These are phyloP conservation scores for Copidosoma aretas DNA, from an alignment of 2,888 invertebrate genomes.

Conservation along the genomic window DNA sequence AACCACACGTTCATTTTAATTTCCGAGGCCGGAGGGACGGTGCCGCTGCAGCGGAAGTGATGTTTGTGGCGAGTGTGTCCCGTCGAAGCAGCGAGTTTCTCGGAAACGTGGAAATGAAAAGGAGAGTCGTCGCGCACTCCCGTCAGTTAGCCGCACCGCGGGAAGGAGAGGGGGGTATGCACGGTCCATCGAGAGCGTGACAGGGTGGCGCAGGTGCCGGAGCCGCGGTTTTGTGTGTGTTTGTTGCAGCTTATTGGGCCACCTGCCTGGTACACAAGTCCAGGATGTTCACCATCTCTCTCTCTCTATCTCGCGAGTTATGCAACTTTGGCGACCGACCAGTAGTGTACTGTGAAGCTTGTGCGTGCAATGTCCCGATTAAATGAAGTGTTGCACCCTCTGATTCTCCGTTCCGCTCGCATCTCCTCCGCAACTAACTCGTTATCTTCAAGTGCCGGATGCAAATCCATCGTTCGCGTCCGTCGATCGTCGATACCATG, in stretches of 20 bases:
- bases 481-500: background rate
- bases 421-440: background rate
- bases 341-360: background rate
- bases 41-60: background rate
- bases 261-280: background rate
- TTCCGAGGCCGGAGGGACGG: too few relatives aligned
- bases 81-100: background rate
- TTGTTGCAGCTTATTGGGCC: too few relatives aligned
- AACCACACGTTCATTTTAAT: too few relatives aligned
- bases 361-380: conserved; percentile 25
- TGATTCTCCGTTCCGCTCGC: conserved; percentile 14
- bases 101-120: background rate
- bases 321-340: conserved; percentile 15
- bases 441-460: background rate
- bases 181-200: conserved; percentile 22
- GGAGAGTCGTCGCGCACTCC: background rate
- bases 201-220: conserved; percentile 23
- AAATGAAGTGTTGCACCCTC: conserved; percentile 26
- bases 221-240: too few relatives aligned
- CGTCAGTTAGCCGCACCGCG: too few relatives aligned
- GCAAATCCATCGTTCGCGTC: background rate
- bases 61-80: background rate
- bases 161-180: too few relatives aligned
- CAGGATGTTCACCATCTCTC: background rate
- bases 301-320: background rate